Evolutionary conservation across 2,888 invertebrate genomes (phyloP).

Genomic region (Trichogramma dendrolimi): DNA sequence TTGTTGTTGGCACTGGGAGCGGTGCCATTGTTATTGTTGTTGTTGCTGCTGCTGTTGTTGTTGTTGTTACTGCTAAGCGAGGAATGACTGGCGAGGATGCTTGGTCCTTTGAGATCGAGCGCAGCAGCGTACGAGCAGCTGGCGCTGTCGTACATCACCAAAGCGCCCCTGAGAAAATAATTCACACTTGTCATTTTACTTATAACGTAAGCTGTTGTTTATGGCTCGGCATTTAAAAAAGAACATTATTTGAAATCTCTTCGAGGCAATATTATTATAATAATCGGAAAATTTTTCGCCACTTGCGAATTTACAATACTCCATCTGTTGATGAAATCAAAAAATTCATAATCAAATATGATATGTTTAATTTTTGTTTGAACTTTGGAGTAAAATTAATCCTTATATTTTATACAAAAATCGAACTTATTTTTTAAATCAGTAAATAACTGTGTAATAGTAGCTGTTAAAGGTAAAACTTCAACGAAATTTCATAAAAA

Average conservation of each 20-base stretch:
- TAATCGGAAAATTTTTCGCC: too few relatives aligned
- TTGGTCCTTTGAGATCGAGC: constrained; percentile 70
- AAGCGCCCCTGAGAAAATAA: constrained; percentile 45
- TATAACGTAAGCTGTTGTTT: background rate
- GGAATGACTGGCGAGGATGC: constrained; percentile 42
- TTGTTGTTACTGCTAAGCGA: background rate
- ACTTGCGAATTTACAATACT: too few relatives aligned
- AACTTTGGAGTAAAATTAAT: background rate
- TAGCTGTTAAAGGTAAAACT: too few relatives aligned
- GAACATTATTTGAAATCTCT: too few relatives aligned
- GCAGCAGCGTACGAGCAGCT: constrained; percentile 88
- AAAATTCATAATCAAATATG: too few relatives aligned
- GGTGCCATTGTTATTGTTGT: constrained; percentile 1
- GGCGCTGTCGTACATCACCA: constrained; percentile 79
- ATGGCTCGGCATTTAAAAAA: background rate
- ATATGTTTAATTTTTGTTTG: too few relatives aligned
- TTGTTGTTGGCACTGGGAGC: constrained; percentile 52
- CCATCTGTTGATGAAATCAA: too few relatives aligned
- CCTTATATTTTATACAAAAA: background rate
- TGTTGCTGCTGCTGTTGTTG: background rate
- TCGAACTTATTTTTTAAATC: background rate
- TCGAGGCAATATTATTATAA: too few relatives aligned
- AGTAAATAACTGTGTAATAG: too few relatives aligned
- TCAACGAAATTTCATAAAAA: too few relatives aligned
- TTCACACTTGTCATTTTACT: background rate